Base-by-base conservation (phyloP, 2,113 vertebrate genomes). In the Indicator maculatus region DNA sequence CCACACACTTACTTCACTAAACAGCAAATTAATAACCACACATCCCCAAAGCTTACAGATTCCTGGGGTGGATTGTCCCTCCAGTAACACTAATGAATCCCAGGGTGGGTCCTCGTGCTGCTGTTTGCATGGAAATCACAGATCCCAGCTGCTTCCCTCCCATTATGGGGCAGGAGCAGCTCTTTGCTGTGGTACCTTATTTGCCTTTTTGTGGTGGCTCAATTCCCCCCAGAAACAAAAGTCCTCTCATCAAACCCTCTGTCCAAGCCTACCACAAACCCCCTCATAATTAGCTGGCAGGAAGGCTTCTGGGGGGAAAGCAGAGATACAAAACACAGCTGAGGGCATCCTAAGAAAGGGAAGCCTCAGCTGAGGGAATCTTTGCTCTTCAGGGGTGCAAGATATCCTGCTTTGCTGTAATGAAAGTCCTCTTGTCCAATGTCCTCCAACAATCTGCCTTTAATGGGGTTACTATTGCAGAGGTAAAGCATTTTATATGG, bases 401-500 rank as follows among this genome's bases (percentile, higher is more conserved):
- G 96, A 96, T 95, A 93, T 59, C 93, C 82, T 44, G 85, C 75
- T 88, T 93, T 69, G 59, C 61, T 71, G 81, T 60, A 87, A 94
- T 88, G 95, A 77, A 95, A 97, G 90, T 58, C 74, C 95, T 97
- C 74, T n/a, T 91, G 97, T 96, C 94, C 95, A 91, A 85, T 30
- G 87, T 96, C 96, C 89, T 96, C 81, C 86, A 93, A 94, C 97
- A 95, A 97, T 97, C 97, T 97, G 97, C 96, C 96, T 97, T 96
- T 98, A 98, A 97, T 97, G 96, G 97, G 96, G 97, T 98, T 97
- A 97, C 97, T 75, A 97, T 96, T 96, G 96, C 97, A 96, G 91
- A 94, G 97, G 96, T 96, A 98, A 98, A 98, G 97, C 97, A 95
- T 97, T 98, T 98, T 98, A 98, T 97, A 98, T 94, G 98, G 97